Percentiles rank a stretch among this genome's conserved stretches.
Conservation (phyloP, 2,888 invertebrate genomes). For the Portevinia maculata region DNA sequence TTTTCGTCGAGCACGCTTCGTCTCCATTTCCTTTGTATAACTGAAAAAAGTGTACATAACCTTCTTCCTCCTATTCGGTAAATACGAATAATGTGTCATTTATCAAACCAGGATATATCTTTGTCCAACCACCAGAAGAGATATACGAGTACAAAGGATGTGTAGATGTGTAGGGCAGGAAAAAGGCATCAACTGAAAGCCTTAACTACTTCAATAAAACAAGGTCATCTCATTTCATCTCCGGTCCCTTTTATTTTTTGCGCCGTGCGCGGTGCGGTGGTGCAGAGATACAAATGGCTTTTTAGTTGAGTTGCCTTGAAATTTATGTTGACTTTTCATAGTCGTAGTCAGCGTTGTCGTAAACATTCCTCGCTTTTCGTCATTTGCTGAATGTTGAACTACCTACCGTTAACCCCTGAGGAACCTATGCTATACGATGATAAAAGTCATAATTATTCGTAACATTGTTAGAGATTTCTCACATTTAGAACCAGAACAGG, state of each 20-base stretch:
- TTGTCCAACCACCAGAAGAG: conserved; percentile 42
- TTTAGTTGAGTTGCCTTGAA: conserved; percentile 65
- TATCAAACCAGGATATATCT: conserved; percentile 66
- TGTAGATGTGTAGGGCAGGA: conserved; percentile 34
- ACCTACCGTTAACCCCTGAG: conserved; percentile 54
- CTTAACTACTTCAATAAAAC: conserved; percentile 60
- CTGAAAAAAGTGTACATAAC: background rate
- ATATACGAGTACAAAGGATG: conserved; percentile 41
- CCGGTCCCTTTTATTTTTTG: conserved; percentile 19
- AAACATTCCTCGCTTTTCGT: conserved; percentile 25
- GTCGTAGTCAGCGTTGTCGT: conserved; percentile 16
- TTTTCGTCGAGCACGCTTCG: conserved; percentile 62
- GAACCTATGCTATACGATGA: conserved; percentile 59
- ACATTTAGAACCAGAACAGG: conserved; percentile 6
- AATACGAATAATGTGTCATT: conserved; percentile 71
- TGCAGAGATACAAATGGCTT: conserved; percentile 66
- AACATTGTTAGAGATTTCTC: conserved; percentile 59
- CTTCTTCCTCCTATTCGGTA: conserved; percentile 28
- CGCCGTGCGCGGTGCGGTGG: conserved; percentile 2
- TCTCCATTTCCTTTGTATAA: conserved; percentile 31
- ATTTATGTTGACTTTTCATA: conserved; percentile 63
- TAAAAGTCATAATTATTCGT: conserved; percentile 70
- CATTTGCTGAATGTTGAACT: conserved; percentile 52
- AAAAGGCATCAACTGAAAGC: conserved; percentile 45
- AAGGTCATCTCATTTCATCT: conserved; percentile 64